Percentiles rank a stretch among this genome's conserved stretches.
These are phyloP conservation scores for Parnassius smintheus DNA, from an alignment of 2,888 invertebrate genomes.

Conservation along the genomic window DNA sequence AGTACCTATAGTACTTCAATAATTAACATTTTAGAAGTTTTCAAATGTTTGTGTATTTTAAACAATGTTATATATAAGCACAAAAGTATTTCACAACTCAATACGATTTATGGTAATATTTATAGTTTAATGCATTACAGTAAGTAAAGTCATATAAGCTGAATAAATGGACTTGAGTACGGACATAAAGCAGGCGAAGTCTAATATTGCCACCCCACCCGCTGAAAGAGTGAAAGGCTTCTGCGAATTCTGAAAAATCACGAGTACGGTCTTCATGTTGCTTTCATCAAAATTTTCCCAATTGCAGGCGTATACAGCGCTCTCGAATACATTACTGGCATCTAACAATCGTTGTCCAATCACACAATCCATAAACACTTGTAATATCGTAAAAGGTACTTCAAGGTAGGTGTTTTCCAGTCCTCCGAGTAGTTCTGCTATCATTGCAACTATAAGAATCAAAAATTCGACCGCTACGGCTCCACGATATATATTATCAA, in stretches of 20 bases:
- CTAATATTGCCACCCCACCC: constrained; percentile 50
- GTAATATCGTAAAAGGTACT: constrained; percentile 50
- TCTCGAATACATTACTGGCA: constrained; percentile 46
- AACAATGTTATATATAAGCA: too few species aligned
- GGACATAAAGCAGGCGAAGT: constrained; percentile 50
- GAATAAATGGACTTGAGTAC: constrained; percentile 55
- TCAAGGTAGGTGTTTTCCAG: constrained; percentile 53
- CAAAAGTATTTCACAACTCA: too few species aligned
- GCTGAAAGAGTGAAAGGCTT: constrained; percentile 54
- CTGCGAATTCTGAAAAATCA: constrained; percentile 55
- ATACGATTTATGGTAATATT: too few species aligned
- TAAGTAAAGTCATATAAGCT: constrained; percentile 52
- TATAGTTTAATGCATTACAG: constrained; percentile 20
- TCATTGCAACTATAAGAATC: constrained; percentile 45
- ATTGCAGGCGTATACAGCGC: constrained; percentile 52
- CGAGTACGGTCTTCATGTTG: constrained; percentile 52
- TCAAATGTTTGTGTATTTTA: too few species aligned
- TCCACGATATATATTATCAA: constrained; percentile 45
- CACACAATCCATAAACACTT: constrained; percentile 54
- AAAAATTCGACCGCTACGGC: constrained; percentile 52
- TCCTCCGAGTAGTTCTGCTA: constrained; percentile 55
- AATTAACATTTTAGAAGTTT: too few species aligned
- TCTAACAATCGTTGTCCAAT: constrained; percentile 57
- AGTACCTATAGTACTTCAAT: too few species aligned
- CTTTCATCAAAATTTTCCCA: constrained; percentile 58